These are phyloP conservation scores for Spisula solida DNA, from an alignment of 2,888 invertebrate species.

Conservation along the genomic window DNA sequence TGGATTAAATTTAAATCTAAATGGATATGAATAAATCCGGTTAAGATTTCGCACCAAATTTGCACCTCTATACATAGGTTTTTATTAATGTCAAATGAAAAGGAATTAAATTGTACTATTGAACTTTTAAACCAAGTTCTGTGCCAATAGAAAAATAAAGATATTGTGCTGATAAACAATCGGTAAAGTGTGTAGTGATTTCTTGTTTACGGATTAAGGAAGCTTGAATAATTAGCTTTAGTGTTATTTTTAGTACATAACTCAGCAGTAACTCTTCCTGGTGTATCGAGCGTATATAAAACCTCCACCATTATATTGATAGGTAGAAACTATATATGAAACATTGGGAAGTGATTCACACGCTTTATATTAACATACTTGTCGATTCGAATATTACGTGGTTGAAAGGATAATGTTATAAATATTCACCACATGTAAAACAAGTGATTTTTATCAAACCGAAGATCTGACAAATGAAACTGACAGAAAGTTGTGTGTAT, in stretches of 20 bases:
- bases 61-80: not conserved
- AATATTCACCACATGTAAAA: not conserved
- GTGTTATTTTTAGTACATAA: not conserved
- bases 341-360: slow-evolving; percentile 22
- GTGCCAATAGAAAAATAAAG: not conserved
- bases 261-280: slow-evolving; percentile 13
- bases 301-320: not conserved
- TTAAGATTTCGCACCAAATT: slow-evolving; percentile 23
- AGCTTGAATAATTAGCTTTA: not conserved
- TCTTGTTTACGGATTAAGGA: not conserved
- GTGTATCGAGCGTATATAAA: not conserved
- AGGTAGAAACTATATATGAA: slow-evolving; percentile 8
- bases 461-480: not conserved
- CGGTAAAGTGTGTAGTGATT: not conserved
- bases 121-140: slow-evolving; percentile 17
- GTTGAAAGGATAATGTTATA: not conserved
- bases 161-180: not conserved
- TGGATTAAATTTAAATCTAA: not conserved
- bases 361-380: not conserved
- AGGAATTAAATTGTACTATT: not conserved
- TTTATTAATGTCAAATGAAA: not conserved
- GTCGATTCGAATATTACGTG: not conserved
- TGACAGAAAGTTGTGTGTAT: slow-evolving; percentile 12
- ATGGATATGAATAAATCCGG: slow-evolving; percentile 14
- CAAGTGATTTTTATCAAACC: not conserved